Base-by-base conservation (phyloP, 2,113 vertebrate species). In the Illadopsis cleaveri region DNA sequence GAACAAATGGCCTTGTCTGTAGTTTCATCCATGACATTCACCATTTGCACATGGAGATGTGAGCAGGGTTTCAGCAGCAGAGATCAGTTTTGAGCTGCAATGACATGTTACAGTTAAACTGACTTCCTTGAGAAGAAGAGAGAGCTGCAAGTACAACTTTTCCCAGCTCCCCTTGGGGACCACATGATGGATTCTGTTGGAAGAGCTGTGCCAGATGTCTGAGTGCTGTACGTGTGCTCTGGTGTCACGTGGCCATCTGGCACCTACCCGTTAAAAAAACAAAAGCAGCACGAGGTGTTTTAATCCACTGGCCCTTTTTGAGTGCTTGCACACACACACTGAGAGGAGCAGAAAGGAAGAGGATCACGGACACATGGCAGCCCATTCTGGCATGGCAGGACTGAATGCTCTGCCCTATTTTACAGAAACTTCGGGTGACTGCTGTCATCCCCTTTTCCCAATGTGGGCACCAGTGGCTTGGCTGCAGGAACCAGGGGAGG, bases 191-290 rank as follows among this genome's bases (percentile, higher is more conserved):
- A 50, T 82, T 65, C 65, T 87, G 22, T 37, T 56, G 53, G 53
- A 82, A 92, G 79, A 72, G 66, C 54, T 57, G 79, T 69, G 70
- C 28, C 71, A 90, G 82, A 68, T 61, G 88, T 79, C 25, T 0
- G 0, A 48, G 65, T 37, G 15, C 76, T 11, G 64, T 13, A 37
- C 0, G 0, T 6, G 35, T 1, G 2, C 51, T 78, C 78, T 54
- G 75, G 44, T 79, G 37, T 60, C 85, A 85, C 2, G 1, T 82
- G 84, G 48, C 69, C 84, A 90, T 71, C 84, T 82, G 77, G 53
- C 73, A 93, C 5, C 15, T 48, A 53, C 37, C 3, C 2, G 1
- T 8, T 73, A n/a, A 28, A 86, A 86, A 85, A 77, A 33, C 56
- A 75, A 57, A 50, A 42, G 33, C 57, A 78, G n/a, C 47, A 66